A percentile compares a stretch with the other conserved stretches of the same genome.
phyloP scores from a whole-genome alignment of 2,888 invertebrate species.

The Metallyticus violacea region DNA sequence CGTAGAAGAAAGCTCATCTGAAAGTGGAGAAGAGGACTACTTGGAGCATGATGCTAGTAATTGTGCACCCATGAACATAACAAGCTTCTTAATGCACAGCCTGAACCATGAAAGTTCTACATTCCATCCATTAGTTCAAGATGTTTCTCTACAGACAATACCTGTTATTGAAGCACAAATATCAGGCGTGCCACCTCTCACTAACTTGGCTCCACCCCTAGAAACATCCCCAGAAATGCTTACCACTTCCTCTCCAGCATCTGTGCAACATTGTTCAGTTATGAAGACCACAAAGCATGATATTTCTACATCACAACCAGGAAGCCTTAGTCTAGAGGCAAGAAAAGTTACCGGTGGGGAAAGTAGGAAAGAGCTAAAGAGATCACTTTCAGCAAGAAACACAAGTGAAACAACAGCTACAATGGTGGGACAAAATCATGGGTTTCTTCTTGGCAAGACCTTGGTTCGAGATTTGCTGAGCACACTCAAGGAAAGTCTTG shows the following conservation, averaged over 20 bases:
- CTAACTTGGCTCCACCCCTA: background rate
- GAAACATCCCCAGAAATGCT: background rate
- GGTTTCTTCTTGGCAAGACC: conserved; percentile 59
- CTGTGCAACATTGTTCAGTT: background rate
- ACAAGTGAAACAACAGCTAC: background rate
- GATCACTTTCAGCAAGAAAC: background rate
- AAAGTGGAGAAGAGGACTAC: conserved; percentile 50
- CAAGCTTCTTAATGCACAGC: background rate
- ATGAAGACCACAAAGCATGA: background rate
- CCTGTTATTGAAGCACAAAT: conserved; percentile 20
- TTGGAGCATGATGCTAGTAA: conserved; percentile 35
- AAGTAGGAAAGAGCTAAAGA: background rate
- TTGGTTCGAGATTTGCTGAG: conserved; percentile 58
- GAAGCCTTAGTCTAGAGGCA: background rate
- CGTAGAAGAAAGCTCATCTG: conserved; percentile 46
- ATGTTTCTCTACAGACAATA: background rate
- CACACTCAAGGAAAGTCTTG: conserved; percentile 55
- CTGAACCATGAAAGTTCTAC: background rate
- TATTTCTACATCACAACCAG: background rate
- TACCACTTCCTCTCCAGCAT: background rate
- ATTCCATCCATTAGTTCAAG: background rate
- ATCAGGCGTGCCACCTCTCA: background rate
- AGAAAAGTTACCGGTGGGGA: background rate
- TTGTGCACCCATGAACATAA: background rate
- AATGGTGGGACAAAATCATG: conserved; percentile 36